Evolutionary conservation across 2,888 invertebrate species (phyloP), one percentile per base, ranked within the genome.

Genomic region (Tiphia femorata): DNA sequence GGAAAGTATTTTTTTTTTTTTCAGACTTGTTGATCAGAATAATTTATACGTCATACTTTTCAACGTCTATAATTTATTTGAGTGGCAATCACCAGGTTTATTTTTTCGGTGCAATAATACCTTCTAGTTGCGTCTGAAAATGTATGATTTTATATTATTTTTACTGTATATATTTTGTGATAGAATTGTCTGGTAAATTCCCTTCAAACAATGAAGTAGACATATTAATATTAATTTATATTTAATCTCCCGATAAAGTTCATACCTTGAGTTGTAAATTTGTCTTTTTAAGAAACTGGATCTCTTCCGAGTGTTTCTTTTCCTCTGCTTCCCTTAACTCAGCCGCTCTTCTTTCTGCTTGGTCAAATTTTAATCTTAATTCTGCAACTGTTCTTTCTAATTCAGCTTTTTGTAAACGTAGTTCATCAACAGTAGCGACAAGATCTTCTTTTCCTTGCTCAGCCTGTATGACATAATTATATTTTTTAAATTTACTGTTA

Each of bases 71-170:
- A n/a, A n/a, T n/a, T n/a, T n/a, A n/a, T n/a, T n/a, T n/a, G n/a
- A n/a, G n/a, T n/a, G n/a, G n/a, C n/a, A n/a, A n/a, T n/a, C n/a
- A n/a, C n/a, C n/a, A 37, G 6, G n/a, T n/a, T 86, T 88, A 95
- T 85, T 96, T 96, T 87, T 95, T 96, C 21, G 96, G 95, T 50
- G 96, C 95, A 70, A 96, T 95, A 70, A 97, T 96, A 69, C 96
- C 96, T 86, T 97, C 96, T 66, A 97, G 86, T 87, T 97, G 96
- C 40, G 94, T 92, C 93, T 93, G 86, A 86, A 64, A 65, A 75
- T 73, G 70, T 62, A 37, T 8, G 29, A 49, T 47, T 44, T 37
- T 47, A 21, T 46, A 12, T 33, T 46, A 46, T 33, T 46, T 46
- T 46, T 5, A 23, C 2, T 3, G 6, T n/a, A 1, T 14, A 20